Conservation (phyloP, 2,888 invertebrate species). For the Drosophila tanythrix region DNA sequence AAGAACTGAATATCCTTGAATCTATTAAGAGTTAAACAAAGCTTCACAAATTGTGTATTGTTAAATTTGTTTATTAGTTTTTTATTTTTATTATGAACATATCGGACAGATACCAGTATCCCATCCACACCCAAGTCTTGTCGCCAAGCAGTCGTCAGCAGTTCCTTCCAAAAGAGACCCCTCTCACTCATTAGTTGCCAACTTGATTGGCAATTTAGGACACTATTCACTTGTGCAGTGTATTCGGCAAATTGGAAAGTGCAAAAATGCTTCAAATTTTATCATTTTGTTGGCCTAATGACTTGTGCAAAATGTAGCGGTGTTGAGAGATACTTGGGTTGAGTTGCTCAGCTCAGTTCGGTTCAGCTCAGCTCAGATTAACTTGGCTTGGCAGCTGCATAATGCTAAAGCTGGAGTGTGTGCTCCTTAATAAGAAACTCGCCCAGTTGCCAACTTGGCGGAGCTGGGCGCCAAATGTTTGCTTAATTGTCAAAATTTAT, state of each 20-base stretch:
- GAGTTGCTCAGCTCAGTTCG: neutral
- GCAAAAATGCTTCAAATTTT: constrained; percentile 69
- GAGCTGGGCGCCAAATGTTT: constrained; percentile 52
- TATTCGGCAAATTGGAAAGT: constrained; percentile 56
- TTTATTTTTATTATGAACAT: neutral
- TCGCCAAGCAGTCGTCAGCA: neutral
- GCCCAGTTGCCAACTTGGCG: constrained; percentile 35
- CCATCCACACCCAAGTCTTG: neutral
- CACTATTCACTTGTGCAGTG: constrained; percentile 22
- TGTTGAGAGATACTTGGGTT: constrained; percentile 51
- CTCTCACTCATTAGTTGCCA: neutral
- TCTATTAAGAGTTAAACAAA: neutral
- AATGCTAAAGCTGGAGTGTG: constrained; percentile 19
- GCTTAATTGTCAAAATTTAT: constrained; percentile 74
- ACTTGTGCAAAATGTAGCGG: constrained; percentile 67
- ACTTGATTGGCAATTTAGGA: neutral
- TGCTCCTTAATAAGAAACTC: constrained; percentile 25
- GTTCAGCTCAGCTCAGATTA: constrained; percentile 18
- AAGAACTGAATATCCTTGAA: neutral
- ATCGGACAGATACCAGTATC: neutral
- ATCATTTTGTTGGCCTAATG: constrained; percentile 69
- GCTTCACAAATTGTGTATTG: neutral
- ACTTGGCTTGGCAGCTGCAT: constrained; percentile 18
- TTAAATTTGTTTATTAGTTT: neutral
- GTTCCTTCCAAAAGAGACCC: neutral